Evolutionary conservation across 2,888 invertebrate species (phyloP).

Genomic region (Amiota mariae): DNA sequence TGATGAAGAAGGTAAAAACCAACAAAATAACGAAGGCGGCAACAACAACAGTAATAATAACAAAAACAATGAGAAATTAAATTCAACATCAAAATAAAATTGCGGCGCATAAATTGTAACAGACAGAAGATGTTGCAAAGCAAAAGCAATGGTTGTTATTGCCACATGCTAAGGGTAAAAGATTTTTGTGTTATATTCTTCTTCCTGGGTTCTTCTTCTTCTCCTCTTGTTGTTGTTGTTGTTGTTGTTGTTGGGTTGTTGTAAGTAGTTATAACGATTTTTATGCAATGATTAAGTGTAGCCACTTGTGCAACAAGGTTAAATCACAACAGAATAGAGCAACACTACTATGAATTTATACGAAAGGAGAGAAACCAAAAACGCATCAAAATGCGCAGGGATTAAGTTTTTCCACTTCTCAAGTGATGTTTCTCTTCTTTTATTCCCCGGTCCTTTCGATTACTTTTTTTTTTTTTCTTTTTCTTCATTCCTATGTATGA

Average conservation of each 20-base stretch:
- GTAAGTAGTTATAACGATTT: conserved; percentile 5
- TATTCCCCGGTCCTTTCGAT: background rate
- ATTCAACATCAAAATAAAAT: conserved; percentile 46
- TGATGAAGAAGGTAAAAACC: background rate
- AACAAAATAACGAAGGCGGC: background rate
- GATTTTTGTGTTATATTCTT: background rate
- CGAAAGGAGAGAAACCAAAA: background rate
- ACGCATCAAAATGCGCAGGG: conserved; percentile 27
- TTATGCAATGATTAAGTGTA: conserved; percentile 27
- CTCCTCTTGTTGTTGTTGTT: too few species aligned
- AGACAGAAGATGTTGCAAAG: background rate
- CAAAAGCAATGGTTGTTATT: background rate
- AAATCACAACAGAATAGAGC: background rate
- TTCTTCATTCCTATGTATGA: background rate
- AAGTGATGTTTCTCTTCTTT: conserved; percentile 11
- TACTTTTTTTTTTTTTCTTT: background rate
- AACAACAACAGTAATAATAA: background rate
- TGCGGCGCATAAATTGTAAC: conserved; percentile 56
- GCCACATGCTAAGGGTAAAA: background rate
- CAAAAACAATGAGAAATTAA: conserved; percentile 21
- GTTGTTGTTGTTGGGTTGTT: too few species aligned
- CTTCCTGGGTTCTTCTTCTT: background rate
- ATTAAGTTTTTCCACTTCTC: conserved; percentile 4
- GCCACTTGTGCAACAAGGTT: conserved; percentile 21
- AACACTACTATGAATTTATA: background rate